These are phyloP conservation scores for Lepus europaeus DNA, from an alignment of 2,113 vertebrate species.

Conservation along the genomic window DNA sequence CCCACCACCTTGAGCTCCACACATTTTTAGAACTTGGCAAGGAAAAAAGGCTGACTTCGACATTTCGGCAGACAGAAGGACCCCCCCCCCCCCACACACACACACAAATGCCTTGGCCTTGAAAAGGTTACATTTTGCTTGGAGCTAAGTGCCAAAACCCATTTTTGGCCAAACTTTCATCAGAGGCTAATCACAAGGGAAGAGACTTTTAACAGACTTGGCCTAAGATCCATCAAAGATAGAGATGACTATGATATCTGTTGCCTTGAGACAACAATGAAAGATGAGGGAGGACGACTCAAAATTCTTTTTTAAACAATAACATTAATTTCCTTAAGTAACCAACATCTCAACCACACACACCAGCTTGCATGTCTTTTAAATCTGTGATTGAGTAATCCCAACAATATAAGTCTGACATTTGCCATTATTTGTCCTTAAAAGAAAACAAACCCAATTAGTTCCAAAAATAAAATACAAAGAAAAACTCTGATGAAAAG, in stretches of 20 bases:
- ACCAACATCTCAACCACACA: conserved; percentile 19
- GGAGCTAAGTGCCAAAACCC: conserved; percentile 52
- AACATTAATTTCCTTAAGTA: neutral
- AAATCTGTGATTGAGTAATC: conserved; percentile 51
- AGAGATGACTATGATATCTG: neutral
- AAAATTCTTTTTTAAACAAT: neutral
- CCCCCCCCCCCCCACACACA: conserved; percentile 66
- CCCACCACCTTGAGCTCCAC: neutral
- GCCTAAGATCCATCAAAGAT: too few species aligned
- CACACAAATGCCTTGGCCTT: conserved; percentile 63
- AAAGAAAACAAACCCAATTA: conserved; percentile 74
- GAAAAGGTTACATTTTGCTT: conserved; percentile 43
- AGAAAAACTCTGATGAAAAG: conserved; percentile 61
- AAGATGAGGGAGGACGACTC: neutral
- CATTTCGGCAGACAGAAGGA: conserved; percentile 55
- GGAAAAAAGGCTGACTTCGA: conserved; percentile 45
- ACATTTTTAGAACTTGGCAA: conserved; percentile 44
- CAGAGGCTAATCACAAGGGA: conserved; percentile 1
- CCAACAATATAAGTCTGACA: conserved; percentile 48
- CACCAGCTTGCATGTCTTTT: neutral
- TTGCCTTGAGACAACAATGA: neutral
- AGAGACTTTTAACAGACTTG: neutral
- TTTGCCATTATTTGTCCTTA: conserved; percentile 66
- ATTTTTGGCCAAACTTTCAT: conserved; percentile 47
- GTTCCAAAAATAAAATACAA: conserved; percentile 73